Evolutionary conservation across 2,113 vertebrate species (phyloP), one percentile per base, ranked within the genome.

Genomic region (Datnioides undecimradiatus): DNA sequence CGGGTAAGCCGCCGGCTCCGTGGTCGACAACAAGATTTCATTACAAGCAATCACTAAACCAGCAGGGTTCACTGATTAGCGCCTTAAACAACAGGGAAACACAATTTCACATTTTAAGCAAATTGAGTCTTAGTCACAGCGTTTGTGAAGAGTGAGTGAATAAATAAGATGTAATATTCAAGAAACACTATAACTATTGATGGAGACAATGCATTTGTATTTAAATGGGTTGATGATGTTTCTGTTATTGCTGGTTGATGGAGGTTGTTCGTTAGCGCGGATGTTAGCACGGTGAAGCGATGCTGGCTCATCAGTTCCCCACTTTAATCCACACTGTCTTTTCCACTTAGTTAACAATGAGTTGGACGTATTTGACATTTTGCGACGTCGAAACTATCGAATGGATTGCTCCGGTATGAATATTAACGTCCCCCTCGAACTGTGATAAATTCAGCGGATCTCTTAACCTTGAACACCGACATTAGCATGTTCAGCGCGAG

Each of bases 21-120:
- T 67, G 52, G 77, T 86, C 49, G 33, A 73, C 80, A 79, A 73
- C 55, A 58, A 46, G 52, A 71, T 79, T 75, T 75, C 10, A 77
- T 76, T 86, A 19, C 59, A 68, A 71, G 59, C 67, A 73, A 88
- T 84, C 70, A 81, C 48, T 52, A 59, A 60, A 77, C 45, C 64
- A 82, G 63, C 71, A 72, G 66, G 65, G 12, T 40, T 71, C 60
- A 45, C 60, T 84, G 84, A 84, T 82, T 69, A 74, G 62, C 21
- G 12, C 45, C 49, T 77, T 68, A 29, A 64, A 54, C 48, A 80
- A 76, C 69, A 83, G 55, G 62, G 72, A 19, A 43, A 63, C 51
- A 27, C 54, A 23, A 69, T 78, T 75, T 76, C 19, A 72, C 41
- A 68, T 55, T 85, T 83, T 58, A 64, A 51, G 60, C 52, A 38